phyloP scores from a whole-genome alignment of 1,140 invertebrate species.

The Philotrypesis tridentata region DNA sequence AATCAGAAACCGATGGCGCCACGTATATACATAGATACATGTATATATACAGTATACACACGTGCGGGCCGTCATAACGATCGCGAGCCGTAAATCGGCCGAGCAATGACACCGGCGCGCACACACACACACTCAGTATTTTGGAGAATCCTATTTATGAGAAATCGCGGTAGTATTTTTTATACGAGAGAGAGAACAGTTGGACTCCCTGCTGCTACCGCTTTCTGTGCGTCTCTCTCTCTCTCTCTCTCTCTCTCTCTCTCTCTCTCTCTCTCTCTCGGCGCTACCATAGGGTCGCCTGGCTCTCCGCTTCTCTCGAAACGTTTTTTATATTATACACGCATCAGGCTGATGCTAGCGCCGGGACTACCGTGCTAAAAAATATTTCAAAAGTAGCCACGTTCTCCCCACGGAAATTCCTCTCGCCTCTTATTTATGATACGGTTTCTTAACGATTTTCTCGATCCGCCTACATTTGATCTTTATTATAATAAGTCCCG shows the following conservation, averaged over 20 bases:
- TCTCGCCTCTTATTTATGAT: constrained; percentile 45
- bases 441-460: constrained; percentile 49
- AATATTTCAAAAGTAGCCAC: constrained; percentile 54
- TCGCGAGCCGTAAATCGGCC: constrained; percentile 34
- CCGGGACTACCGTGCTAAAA: constrained; percentile 63
- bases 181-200: constrained; percentile 32
- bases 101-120: background rate
- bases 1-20: background rate
- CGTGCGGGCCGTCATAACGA: background rate
- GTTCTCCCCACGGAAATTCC: constrained; percentile 17
- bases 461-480: constrained; percentile 50
- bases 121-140: constrained; percentile 24
- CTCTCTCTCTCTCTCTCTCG: background rate
- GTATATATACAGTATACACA: constrained; percentile 4
- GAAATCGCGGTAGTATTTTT: constrained; percentile 63
- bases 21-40: background rate
- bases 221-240: background rate
- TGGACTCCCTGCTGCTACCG: constrained; percentile 57
- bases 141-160: constrained; percentile 60
- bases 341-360: background rate
- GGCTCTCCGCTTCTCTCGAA: background rate
- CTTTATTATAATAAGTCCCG: constrained; percentile 49
- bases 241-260: background rate
- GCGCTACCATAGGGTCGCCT: constrained; percentile 9
- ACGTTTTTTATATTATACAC: background rate